Evolutionary conservation across 2,113 vertebrate genomes (phyloP), one percentile per base, ranked within the genome.

Genomic region (Noturus placidus): DNA sequence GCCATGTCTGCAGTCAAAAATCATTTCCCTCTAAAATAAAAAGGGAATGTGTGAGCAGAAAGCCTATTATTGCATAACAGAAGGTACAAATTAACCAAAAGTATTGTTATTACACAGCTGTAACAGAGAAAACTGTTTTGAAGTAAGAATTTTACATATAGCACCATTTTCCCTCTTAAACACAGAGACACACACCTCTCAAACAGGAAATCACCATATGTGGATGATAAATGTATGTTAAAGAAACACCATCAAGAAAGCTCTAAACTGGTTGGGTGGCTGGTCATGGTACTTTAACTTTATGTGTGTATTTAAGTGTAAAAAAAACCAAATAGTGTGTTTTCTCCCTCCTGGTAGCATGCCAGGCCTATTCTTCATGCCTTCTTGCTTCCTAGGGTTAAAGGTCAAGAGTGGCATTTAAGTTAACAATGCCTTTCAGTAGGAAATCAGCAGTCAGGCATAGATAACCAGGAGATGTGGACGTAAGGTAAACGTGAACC

Each of bases 1-100:
- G 13, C 61, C 65, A 67, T 46, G 46, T 56, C 20, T 46, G 57
- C 57, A 22, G 70, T 78, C 57, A 69, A 77, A 88, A 79, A 88
- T 57, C 6, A 65, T 80, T 80, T 79, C 52, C 50, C 30, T 85
- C 0, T 17, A 84, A 33, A 56, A 76, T n/a, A 30, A 6, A 17
- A n/a, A 15, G 1, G 22, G 7, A 10, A 20, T 35, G 83, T 72
- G n/a, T 11, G 35, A 69, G 46, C 59, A 30, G 38, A 85, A 10
- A 42, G 15, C 42, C 82, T 25, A 59, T 76, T 54, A 65, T 69
- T 50, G 30, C 20, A 56, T 14, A 25, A 30, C 30, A 70, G 76
- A 81, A 57, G 46, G 52, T 70, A 54, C 22, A 56, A 69, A 86
- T 70, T 86, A 81, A 25, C 22, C 1, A 35, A 81, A 86, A 57